These are phyloP conservation scores for Verasper variegatus DNA, from an alignment of 2,113 vertebrate genomes.

Conservation along the genomic window DNA sequence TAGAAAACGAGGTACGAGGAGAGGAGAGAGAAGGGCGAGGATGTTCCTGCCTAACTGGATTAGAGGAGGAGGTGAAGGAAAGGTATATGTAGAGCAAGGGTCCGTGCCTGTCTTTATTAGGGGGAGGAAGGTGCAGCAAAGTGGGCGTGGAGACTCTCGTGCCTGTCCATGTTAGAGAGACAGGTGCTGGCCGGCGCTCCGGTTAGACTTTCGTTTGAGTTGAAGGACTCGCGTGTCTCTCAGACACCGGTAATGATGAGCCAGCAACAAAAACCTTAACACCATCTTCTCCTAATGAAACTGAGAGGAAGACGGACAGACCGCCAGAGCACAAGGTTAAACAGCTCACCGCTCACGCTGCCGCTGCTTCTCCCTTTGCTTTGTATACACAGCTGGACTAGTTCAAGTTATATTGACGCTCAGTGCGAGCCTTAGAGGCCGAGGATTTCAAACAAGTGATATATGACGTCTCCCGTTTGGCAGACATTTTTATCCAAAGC, in stretches of 20 bases:
- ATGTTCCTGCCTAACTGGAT: constrained; percentile 74
- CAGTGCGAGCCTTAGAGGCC: constrained; percentile 6
- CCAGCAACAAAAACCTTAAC: constrained; percentile 52
- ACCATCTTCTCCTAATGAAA: constrained; percentile 39
- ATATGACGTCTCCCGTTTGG: constrained; percentile 70
- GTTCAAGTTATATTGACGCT: constrained; percentile 34
- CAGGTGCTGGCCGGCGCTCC: constrained; percentile 8
- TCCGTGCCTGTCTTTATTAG: constrained; percentile 60
- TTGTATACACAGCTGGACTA: constrained; percentile 15
- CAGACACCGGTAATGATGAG: constrained; percentile 52
- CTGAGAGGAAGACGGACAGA: neutral
- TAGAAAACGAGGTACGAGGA: constrained; percentile 26
- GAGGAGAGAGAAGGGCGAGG: constrained; percentile 45
- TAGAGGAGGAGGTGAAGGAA: constrained; percentile 45
- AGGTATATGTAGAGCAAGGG: constrained; percentile 56
- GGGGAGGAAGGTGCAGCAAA: constrained; percentile 28
- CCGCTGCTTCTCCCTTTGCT: neutral
- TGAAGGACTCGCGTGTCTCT: constrained; percentile 44
- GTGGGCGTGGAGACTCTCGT: constrained; percentile 31
- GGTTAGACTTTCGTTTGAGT: constrained; percentile 32
- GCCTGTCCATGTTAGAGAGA: constrained; percentile 45
- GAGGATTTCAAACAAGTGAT: constrained; percentile 66
- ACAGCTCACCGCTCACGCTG: constrained; percentile 9
- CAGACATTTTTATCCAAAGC: constrained; percentile 79
- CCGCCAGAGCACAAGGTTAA: constrained; percentile 39